Conservation (phyloP, 2,113 vertebrate species). For the Hystrix cristata region DNA sequence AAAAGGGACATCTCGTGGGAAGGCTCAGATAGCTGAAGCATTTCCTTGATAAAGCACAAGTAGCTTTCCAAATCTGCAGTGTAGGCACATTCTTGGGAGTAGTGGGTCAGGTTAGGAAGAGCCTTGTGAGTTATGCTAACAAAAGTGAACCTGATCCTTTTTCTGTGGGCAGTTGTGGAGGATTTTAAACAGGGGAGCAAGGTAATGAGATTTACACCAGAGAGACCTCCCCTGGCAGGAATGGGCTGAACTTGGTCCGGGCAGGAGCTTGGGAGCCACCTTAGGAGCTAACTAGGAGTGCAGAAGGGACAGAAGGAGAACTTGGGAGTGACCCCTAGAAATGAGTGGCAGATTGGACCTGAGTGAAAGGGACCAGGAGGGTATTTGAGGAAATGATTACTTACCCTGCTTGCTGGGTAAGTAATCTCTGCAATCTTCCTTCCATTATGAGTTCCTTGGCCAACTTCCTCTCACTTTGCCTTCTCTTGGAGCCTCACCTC, state of each 20-base stretch:
- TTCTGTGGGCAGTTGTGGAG: background rate
- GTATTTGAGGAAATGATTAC: background rate
- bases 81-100: background rate
- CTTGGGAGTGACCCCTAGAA: background rate
- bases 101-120: background rate
- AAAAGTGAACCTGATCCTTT: background rate
- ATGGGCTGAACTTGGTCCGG: background rate
- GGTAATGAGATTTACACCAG: background rate
- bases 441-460: background rate
- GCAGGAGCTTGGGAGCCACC: accelerated
- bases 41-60: background rate
- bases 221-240: background rate
- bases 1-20: accelerated
- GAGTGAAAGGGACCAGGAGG: background rate
- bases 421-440: background rate
- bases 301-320: background rate
- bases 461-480: background rate
- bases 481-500: background rate
- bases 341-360: too few species aligned
- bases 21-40: background rate
- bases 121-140: background rate
- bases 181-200: background rate
- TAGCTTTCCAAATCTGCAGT: background rate
- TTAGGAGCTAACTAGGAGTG: background rate
- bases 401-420: background rate